These are phyloP conservation scores for Chrysolina haemoptera DNA, from an alignment of 2,888 invertebrate species.

Conservation along the genomic window DNA sequence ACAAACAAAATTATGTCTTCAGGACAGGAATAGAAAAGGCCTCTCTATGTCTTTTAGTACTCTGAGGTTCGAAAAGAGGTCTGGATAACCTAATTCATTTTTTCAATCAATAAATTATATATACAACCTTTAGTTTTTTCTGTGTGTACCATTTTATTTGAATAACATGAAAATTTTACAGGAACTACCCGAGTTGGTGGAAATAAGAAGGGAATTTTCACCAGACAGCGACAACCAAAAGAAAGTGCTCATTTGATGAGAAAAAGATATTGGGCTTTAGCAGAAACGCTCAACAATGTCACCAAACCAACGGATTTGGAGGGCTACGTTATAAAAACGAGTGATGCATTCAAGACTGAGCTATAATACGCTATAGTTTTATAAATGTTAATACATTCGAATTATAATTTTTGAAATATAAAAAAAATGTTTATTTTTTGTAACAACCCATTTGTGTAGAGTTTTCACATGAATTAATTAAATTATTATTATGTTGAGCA, in stretches of 20 bases:
- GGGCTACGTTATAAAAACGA: constrained; percentile 28
- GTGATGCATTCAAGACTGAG: constrained; percentile 35
- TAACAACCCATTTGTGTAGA: too few relatives aligned
- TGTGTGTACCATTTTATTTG: background rate
- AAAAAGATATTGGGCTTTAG: constrained; percentile 81
- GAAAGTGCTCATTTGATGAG: constrained; percentile 87
- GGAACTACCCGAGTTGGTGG: constrained; percentile 77
- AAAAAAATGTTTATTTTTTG: too few relatives aligned
- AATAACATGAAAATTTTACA: background rate
- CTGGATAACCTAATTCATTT: too few relatives aligned
- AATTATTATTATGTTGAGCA: too few relatives aligned
- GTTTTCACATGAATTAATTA: too few relatives aligned
- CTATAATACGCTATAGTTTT: constrained; percentile 40
- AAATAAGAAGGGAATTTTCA: constrained; percentile 93
- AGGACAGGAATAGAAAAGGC: too few relatives aligned
- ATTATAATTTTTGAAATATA: too few relatives aligned
- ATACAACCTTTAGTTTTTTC: background rate
- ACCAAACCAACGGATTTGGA: constrained; percentile 73
- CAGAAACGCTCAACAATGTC: constrained; percentile 73
- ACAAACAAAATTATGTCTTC: too few relatives aligned
- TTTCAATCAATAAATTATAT: too few relatives aligned
- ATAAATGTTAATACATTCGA: too few relatives aligned
- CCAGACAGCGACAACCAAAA: constrained; percentile 92
- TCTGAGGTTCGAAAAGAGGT: too few relatives aligned
- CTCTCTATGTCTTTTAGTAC: too few relatives aligned